Conservation (phyloP, 92 coral and sea anemone genomes). For the Epizoanthus ramosus region DNA sequence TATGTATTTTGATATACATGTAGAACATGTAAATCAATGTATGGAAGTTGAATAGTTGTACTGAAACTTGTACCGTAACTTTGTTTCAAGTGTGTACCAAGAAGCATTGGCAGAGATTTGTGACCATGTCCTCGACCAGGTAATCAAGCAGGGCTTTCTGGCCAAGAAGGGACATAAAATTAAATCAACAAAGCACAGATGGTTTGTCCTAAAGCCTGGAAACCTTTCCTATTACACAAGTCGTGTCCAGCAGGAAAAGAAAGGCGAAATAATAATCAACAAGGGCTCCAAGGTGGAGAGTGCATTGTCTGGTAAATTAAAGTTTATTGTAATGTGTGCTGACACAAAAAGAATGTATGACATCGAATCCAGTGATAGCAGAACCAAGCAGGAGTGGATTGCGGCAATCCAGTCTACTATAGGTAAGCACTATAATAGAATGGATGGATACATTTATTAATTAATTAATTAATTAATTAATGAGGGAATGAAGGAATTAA, state of each 20-base stretch:
- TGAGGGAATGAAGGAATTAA: too few species aligned
- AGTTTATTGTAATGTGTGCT: conserved; percentile 80
- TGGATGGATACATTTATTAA: background rate
- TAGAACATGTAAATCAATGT: too few species aligned
- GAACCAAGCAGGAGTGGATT: conserved; percentile 94
- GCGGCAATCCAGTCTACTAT: conserved; percentile 86
- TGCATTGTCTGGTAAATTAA: conserved; percentile 70
- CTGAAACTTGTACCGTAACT: background rate
- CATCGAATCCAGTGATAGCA: conserved; percentile 83
- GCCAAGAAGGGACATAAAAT: conserved; percentile 92
- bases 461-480: too few species aligned
- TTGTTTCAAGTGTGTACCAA: conserved; percentile 63
- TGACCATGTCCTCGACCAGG: conserved; percentile 76
- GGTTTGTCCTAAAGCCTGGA: conserved; percentile 93
- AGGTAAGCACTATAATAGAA: conserved; percentile 50
- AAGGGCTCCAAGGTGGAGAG: conserved; percentile 74
- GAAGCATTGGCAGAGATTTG: conserved; percentile 91
- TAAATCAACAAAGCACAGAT: conserved; percentile 82
- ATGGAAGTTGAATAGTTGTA: too few species aligned
- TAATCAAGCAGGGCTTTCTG: conserved; percentile 86
- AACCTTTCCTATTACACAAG: conserved; percentile 74
- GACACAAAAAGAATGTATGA: conserved; percentile 73
- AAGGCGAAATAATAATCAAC: conserved; percentile 77
- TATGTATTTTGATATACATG: too few species aligned
- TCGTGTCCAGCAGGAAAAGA: conserved; percentile 74